These are phyloP conservation scores for Porites lutea DNA, from an alignment of 64 coral and sea anemone species.

Conservation along the genomic window DNA sequence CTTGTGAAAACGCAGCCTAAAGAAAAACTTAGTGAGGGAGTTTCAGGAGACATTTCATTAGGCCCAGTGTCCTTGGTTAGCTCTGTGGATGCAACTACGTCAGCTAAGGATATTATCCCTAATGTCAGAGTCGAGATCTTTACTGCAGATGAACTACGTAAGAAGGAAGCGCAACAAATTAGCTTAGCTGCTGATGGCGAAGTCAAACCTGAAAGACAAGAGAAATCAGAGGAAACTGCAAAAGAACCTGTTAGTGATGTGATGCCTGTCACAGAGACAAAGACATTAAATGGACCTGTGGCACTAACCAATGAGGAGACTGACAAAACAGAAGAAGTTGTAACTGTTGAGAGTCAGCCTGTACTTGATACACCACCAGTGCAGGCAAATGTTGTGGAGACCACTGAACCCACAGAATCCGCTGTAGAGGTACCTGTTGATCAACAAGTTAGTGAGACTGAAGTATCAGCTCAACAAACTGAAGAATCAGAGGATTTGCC, in stretches of 20 bases:
- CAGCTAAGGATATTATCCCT: slow-evolving; percentile 9
- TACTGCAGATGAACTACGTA: not conserved
- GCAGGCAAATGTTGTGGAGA: not conserved
- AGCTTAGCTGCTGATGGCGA: not conserved
- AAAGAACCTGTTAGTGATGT: not conserved
- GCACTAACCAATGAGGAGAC: not conserved
- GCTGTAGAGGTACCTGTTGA: not conserved
- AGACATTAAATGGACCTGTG: slow-evolving; percentile 29
- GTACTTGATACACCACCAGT: not conserved
- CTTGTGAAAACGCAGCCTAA: slow-evolving; percentile 22
- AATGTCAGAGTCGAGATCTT: slow-evolving; percentile 49
- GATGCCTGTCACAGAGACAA: not conserved
- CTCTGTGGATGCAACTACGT: slow-evolving; percentile 29
- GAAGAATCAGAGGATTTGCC: slow-evolving; percentile 27
- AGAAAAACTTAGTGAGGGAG: slow-evolving; percentile 25
- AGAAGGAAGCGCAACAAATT: slow-evolving; percentile 5
- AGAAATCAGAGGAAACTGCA: not conserved
- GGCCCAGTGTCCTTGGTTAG: slow-evolving; percentile 18
- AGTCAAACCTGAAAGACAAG: slow-evolving; percentile 28
- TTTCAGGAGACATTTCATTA: slow-evolving; percentile 1
- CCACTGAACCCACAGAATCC: not conserved
- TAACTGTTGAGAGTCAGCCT: not conserved
- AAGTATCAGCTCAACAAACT: not conserved
- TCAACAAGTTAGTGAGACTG: not conserved
- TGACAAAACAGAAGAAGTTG: slow-evolving; percentile 17